Base-by-base conservation (phyloP, 2,888 invertebrate genomes). In the Scotopteryx bipunctaria region DNA sequence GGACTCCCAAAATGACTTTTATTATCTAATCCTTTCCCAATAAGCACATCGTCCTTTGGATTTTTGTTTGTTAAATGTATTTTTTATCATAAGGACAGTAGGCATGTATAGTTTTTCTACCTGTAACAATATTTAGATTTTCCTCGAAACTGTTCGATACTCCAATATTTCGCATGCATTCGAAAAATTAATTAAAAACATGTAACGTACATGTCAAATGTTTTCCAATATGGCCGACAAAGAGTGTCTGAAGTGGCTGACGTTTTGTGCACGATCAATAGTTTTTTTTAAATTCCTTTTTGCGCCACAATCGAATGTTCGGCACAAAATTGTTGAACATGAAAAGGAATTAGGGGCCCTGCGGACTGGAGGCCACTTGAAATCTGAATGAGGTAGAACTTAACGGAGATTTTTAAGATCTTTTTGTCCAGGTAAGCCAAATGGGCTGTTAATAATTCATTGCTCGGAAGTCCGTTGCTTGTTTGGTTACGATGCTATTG, bases 161-260 rank as follows among this genome's bases (percentile, higher is more conserved):
- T 32, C 17, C n/a, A 21, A 21, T 17, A 25, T 16, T 42, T 42
- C 14, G 14, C 15, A n/a, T 33, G 37, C 52, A 43, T 46, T 51
- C 23, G 14, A 46, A 31, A 55, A 51, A 54, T 61, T 58, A 69
- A 73, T 71, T 71, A 68, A 68, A 71, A 69, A 66, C 69, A 73
- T 75, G 72, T 76, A 78, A 71, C 75, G 68, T 70, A 69, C 71
- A 78, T 75, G 82, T 82, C 78, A 85, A 85, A 81, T 81, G 81
- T 78, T 83, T 86, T 85, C 80, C 84, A 87, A 84, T 73, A 88
- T 86, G 84, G 81, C 85, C 76, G 77, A 85, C 87, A 86, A 87
- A 82, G 82, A 71, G 69, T 56, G 76, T 77, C 80, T 89, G 78
- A 81, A 89, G 88, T 86, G 85, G 81, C 73, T 66, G 73, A 67